Evolutionary conservation across 2,888 invertebrate genomes (phyloP).

Genomic region (Scaptomyza parva): DNA sequence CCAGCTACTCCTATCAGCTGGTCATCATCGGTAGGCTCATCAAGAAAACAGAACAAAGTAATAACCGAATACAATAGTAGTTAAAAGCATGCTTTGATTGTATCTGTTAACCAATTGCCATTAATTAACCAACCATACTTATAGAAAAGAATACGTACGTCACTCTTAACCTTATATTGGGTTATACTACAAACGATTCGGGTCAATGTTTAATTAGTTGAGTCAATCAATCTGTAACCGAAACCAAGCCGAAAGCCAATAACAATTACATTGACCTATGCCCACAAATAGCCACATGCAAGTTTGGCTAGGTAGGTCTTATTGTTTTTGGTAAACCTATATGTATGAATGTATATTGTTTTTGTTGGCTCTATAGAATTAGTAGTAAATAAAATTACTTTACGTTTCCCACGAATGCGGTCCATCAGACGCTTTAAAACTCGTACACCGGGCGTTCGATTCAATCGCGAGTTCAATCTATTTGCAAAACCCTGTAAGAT

Average conservation of each 20-base stretch:
- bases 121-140: conserved; percentile 9
- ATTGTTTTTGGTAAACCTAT: background rate
- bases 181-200: conserved; percentile 16
- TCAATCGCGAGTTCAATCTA: conserved; percentile 84
- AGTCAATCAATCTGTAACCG: conserved; percentile 17
- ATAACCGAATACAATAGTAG: conserved; percentile 2
- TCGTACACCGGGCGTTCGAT: conserved; percentile 84
- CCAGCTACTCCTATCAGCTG: conserved; percentile 21
- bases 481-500: conserved; percentile 85
- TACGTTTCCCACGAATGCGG: conserved; percentile 85
- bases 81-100: conserved; percentile 23
- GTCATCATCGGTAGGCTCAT: conserved; percentile 21
- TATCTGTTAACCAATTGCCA: conserved; percentile 43
- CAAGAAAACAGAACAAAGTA: conserved; percentile 28
- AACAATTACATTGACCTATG: conserved; percentile 12
- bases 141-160: conserved; percentile 9
- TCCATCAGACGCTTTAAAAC: conserved; percentile 85
- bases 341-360: background rate
- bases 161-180: conserved; percentile 17
- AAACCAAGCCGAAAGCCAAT: conserved; percentile 1
- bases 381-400: conserved; percentile 85
- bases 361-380: conserved; percentile 63
- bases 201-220: conserved; percentile 46
- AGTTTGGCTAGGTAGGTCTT: conserved; percentile 6
- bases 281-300: conserved; percentile 35